Percentiles rank a stretch among this genome's conserved stretches.
phyloP scores from a whole-genome alignment of 2,113 vertebrate species.

The Alouatta palliata region DNA sequence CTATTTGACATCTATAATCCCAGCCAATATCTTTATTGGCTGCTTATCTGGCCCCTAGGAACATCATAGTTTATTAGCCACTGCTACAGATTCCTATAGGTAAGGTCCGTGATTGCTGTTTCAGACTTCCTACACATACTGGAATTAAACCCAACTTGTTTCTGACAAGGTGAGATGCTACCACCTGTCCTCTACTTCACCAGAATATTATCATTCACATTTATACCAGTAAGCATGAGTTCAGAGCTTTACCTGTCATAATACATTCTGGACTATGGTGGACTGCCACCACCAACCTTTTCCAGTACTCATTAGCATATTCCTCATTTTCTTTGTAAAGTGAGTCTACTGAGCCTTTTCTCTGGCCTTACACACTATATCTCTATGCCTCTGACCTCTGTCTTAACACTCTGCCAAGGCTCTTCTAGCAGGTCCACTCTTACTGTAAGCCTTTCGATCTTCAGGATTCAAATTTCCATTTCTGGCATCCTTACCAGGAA shows the following conservation, averaged over 20 bases:
- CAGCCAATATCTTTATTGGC: not conserved
- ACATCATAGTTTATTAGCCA: not conserved
- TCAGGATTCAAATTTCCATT: not conserved
- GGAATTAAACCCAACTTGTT: not conserved
- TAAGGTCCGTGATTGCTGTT: not conserved
- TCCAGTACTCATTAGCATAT: not conserved
- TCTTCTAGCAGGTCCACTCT: not conserved
- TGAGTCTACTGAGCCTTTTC: not conserved
- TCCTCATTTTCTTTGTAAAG: not conserved
- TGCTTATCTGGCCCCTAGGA: not conserved
- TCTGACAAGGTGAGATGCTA: not conserved
- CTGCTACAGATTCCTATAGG: not conserved
- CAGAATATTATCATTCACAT: not conserved
- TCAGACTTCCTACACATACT: not conserved
- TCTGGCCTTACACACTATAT: not conserved
- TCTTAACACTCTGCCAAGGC: not conserved
- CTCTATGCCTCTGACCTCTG: not conserved
- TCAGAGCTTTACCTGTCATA: not conserved
- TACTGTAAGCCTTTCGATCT: not conserved
- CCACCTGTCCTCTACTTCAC: not conserved
- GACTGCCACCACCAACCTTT: not conserved
- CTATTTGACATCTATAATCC: not conserved
- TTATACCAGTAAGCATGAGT: not conserved
- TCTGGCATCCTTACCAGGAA: not conserved
- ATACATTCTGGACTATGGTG: not conserved